phyloP scores from a whole-genome alignment of 2,113 vertebrate species.

The Thomomys bottae region DNA sequence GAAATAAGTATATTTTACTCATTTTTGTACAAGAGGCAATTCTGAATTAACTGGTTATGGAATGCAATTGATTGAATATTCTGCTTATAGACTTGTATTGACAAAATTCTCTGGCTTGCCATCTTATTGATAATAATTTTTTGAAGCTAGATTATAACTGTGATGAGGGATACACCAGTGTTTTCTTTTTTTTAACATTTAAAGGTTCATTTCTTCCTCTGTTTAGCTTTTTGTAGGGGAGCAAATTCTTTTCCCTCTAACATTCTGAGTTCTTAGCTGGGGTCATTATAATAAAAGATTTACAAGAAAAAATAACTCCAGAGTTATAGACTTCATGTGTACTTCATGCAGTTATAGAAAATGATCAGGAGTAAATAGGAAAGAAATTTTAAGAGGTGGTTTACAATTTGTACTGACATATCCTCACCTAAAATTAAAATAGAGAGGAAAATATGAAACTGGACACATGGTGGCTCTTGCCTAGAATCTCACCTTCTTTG shows the following conservation, averaged over 20 bases:
- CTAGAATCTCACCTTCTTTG: too few relatives aligned
- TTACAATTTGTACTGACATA: background rate
- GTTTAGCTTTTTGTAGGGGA: background rate
- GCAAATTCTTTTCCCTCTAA: background rate
- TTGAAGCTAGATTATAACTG: background rate
- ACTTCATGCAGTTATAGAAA: background rate
- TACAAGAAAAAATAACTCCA: background rate
- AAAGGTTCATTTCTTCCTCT: conserved; percentile 34
- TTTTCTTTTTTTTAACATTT: conserved; percentile 43
- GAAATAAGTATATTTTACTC: conserved; percentile 13
- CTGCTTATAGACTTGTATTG: background rate
- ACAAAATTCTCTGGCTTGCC: background rate
- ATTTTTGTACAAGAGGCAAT: background rate
- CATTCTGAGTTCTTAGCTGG: background rate
- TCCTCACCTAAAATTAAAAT: background rate
- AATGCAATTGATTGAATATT: background rate
- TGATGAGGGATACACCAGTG: background rate
- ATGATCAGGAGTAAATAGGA: background rate
- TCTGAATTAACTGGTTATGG: conserved; percentile 26
- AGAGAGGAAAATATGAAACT: background rate
- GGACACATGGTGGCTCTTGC: too few relatives aligned
- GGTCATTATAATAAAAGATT: background rate
- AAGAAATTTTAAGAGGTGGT: background rate
- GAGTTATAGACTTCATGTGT: background rate
- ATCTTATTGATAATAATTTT: conserved; percentile 28